Evolutionary conservation across 2,888 invertebrate species (phyloP).

Genomic region (Erebia ligea): DNA sequence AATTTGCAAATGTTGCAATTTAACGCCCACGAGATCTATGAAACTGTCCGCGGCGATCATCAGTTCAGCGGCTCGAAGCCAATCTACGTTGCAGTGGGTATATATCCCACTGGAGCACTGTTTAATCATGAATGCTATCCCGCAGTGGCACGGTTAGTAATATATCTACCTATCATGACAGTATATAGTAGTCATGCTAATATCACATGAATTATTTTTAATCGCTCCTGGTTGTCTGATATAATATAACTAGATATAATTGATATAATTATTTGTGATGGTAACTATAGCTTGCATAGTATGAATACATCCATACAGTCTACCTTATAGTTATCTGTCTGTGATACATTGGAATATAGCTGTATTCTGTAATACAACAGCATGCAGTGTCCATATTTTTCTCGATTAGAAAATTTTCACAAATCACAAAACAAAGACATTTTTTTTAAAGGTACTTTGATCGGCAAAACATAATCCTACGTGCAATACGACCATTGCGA

Average conservation of each 20-base stretch:
- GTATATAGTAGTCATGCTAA: neutral
- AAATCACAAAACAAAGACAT: too few species aligned
- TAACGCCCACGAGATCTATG: constrained; percentile 93
- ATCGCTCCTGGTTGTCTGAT: too few species aligned
- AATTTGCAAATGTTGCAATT: constrained; percentile 91
- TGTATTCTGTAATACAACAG: too few species aligned
- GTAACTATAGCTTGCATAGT: too few species aligned
- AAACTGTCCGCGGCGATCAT: constrained; percentile 82
- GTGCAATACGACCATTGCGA: constrained; percentile 85
- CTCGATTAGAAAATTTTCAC: neutral
- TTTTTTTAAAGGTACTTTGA: constrained; percentile 85
- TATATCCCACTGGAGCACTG: constrained; percentile 90
- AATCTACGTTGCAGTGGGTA: constrained; percentile 86
- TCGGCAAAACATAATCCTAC: constrained; percentile 88
- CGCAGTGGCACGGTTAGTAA: constrained; percentile 87
- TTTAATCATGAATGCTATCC: constrained; percentile 94
- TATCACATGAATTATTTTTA: too few species aligned
- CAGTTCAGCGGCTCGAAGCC: constrained; percentile 81
- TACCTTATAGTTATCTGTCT: too few species aligned
- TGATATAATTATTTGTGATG: too few species aligned
- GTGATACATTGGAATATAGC: too few species aligned
- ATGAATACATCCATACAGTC: too few species aligned
- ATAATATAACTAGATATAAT: too few species aligned
- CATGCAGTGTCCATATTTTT: neutral
- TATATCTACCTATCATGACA: neutral